These are phyloP conservation scores for Onychostruthus taczanowskii DNA, from an alignment of 2,113 vertebrate species.

Conservation along the genomic window DNA sequence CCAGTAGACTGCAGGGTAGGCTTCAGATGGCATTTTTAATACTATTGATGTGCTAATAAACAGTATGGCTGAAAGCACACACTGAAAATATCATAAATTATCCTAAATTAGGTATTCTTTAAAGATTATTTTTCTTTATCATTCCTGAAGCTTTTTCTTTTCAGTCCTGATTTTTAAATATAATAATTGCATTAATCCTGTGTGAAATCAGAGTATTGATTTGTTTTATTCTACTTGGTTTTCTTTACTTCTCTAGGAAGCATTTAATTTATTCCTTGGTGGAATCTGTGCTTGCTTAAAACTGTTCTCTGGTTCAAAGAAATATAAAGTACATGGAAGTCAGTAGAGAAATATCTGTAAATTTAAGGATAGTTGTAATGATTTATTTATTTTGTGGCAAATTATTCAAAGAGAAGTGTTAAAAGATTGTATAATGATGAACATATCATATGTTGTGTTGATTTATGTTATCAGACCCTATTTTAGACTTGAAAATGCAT, in stretches of 20 bases:
- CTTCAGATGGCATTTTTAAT: not conserved
- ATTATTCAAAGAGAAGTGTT: not conserved
- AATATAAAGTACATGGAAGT: not conserved
- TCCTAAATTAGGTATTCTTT: not conserved
- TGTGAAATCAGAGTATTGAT: not conserved
- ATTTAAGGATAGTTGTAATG: not conserved
- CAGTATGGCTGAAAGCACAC: not conserved
- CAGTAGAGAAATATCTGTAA: not conserved
- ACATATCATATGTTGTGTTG: not conserved
- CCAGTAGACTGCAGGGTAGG: not conserved
- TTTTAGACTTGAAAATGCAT: not conserved
- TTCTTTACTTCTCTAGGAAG: not conserved
- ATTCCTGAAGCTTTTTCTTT: not conserved
- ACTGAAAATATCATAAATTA: not conserved
- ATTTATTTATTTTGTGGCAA: not conserved
- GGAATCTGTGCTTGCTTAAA: not conserved
- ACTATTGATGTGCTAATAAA: not conserved
- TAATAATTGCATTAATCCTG: not conserved
- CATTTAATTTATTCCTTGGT: not conserved
- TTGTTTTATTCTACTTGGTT: not conserved
- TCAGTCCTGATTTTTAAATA: not conserved
- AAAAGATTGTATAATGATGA: not conserved
- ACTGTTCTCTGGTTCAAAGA: not conserved
- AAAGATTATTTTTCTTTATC: not conserved
- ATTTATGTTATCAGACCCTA: not conserved